phyloP scores from a whole-genome alignment of 1,140 invertebrate genomes.

The Zophobas atratus region DNA sequence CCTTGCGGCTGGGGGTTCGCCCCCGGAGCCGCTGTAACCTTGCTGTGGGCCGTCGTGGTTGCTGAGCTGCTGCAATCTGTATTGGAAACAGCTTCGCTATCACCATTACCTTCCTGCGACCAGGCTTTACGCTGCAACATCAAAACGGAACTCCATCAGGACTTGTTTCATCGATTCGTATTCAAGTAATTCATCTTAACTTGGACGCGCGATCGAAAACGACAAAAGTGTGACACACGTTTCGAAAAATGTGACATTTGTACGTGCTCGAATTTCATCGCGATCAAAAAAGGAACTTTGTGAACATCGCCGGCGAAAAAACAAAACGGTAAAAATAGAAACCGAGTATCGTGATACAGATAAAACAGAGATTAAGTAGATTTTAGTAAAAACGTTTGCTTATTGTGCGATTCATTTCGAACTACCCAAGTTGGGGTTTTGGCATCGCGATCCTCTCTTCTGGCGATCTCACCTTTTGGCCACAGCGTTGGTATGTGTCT shows the following conservation, averaged over 20 bases:
- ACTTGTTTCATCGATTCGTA: neutral
- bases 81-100: slow-evolving; percentile 65
- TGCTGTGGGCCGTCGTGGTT: slow-evolving; percentile 87
- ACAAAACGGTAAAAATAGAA: neutral
- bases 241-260: slow-evolving; percentile 33
- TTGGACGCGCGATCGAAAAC: neutral
- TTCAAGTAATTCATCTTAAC: slow-evolving; percentile 1
- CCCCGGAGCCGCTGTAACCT: slow-evolving; percentile 76
- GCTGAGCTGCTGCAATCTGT: slow-evolving; percentile 66
- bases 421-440: slow-evolving; percentile 1
- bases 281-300: neutral
- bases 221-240: slow-evolving; percentile 10
- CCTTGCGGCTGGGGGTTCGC: slow-evolving; percentile 79
- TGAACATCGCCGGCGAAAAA: neutral
- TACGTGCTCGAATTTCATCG: neutral
- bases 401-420: neutral
- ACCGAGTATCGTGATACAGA: neutral
- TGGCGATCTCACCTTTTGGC: slow-evolving; percentile 74
- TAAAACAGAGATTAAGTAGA: neutral
- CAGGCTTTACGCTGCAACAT: slow-evolving; percentile 74
- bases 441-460: neutral
- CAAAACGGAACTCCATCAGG: slow-evolving; percentile 10
- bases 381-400: neutral
- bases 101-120: slow-evolving; percentile 76
- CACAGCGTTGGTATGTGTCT: slow-evolving; percentile 80